Percentiles rank a stretch among this genome's conserved stretches.
Evolutionary conservation across 2,888 invertebrate genomes (phyloP).

Genomic region (Acanthoscelides obtectus): DNA sequence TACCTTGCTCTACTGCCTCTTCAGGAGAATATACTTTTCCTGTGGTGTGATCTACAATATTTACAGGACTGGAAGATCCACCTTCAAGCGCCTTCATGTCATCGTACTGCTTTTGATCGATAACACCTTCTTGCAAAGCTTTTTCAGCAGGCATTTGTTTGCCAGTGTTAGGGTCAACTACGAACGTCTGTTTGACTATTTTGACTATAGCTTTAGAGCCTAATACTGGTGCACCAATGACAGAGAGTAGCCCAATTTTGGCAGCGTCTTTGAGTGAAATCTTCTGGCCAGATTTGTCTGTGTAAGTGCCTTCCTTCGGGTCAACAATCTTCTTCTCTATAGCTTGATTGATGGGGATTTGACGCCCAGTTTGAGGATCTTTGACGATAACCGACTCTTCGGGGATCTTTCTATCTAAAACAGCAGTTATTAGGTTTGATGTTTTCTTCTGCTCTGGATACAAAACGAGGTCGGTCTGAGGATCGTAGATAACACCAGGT

Average conservation of each 20-base stretch:
- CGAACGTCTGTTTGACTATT: constrained; percentile 56
- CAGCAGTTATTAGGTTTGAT: constrained; percentile 68
- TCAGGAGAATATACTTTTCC: constrained; percentile 33
- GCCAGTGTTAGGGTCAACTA: constrained; percentile 75
- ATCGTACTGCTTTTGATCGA: constrained; percentile 55
- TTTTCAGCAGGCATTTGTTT: constrained; percentile 75
- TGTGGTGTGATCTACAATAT: background rate
- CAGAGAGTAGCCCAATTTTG: constrained; percentile 70
- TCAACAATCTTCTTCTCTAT: constrained; percentile 71
- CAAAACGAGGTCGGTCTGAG: constrained; percentile 68
- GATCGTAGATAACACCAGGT: constrained; percentile 73
- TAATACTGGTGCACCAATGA: constrained; percentile 70
- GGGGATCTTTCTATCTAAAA: constrained; percentile 70
- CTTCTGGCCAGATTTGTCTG: constrained; percentile 60
- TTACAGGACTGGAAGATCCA: constrained; percentile 32
- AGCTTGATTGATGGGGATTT: constrained; percentile 70
- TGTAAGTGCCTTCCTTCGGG: constrained; percentile 63
- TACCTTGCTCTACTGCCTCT: constrained; percentile 43
- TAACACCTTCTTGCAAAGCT: constrained; percentile 72
- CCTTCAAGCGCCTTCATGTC: constrained; percentile 46
- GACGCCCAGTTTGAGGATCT: constrained; percentile 64
- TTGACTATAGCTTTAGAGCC: constrained; percentile 67
- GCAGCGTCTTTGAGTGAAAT: constrained; percentile 70
- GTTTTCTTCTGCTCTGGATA: constrained; percentile 67
- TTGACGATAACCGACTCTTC: constrained; percentile 62